Base-by-base conservation (phyloP, 2,888 invertebrate genomes). In the Deroplatys truncata region DNA sequence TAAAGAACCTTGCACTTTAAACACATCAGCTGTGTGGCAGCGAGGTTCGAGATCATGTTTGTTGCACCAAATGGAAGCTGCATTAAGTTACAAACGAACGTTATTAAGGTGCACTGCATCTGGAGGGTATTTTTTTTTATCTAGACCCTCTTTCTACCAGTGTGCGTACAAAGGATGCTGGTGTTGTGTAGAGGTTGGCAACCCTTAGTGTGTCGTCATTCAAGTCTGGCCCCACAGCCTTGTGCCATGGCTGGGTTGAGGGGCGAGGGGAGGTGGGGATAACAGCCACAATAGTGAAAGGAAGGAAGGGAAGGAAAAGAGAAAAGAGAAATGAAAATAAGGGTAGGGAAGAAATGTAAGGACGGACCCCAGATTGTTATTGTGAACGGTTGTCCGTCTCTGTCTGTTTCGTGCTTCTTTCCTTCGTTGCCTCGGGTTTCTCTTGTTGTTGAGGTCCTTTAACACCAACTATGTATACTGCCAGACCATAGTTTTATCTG, bases 151-250 rank as follows among this genome's bases (percentile, higher is more conserved):
- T 72, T 72, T 16, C 56, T 72, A 72, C 20, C 56, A 20, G 20
- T 72, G 56, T 56, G 56, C 56, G 56, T 72, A 72, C 56, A 72
- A 72, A 72, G 35, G 49, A 43, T 49, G 86, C 49, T 28, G 86
- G 25, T 86, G 49, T 43, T 49, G 86, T 8, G 28, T 49, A 28
- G 28, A 56, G 56, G 88, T 88, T 88, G 88, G 88, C 84, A 88
- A 29, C 88, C 84, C 88, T 88, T 84, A 56, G 49, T 84, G 84
- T 88, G 88, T 88, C 88, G 84, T 88, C 88, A 86, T 86, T 86
- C 86, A 86, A 72, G 56, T 72, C 56, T 72, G 56, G 56, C 56
- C 56, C 56, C 56, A 72, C 56, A 72, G 56, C 56, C 56, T 72
- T 72, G 56, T 72, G 56, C 56, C 56, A 20, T 7, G 56, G 56